Percentiles rank a stretch among this genome's conserved stretches.
Conservation (phyloP, 64 coral and sea anemone genomes). For the Montipora cactus region DNA sequence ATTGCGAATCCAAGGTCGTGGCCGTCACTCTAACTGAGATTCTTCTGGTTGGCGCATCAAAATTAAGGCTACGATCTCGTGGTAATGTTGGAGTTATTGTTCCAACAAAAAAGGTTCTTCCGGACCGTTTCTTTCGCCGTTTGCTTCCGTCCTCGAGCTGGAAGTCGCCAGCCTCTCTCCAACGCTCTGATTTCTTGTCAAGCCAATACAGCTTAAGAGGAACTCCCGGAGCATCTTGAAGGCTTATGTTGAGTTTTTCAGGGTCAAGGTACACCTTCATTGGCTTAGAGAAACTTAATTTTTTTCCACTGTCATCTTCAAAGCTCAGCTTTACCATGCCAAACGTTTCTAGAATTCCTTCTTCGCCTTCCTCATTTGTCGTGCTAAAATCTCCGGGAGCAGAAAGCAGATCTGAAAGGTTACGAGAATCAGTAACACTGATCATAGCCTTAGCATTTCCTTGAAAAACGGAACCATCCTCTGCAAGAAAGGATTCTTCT, state of each 20-base stretch:
- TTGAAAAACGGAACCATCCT: constrained; percentile 1
- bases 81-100: background rate
- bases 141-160: constrained; percentile 3
- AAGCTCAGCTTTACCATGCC: constrained; percentile 17
- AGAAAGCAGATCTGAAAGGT: background rate
- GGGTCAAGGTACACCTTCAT: constrained; percentile 15
- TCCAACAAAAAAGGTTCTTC: constrained; percentile 5
- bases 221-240: background rate
- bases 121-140: background rate
- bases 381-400: constrained; percentile 43
- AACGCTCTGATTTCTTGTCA: constrained; percentile 1
- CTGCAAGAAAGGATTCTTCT: background rate
- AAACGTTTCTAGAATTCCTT: background rate
- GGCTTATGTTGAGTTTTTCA: constrained; percentile 15
- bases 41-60: background rate
- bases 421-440: constrained; percentile 25
- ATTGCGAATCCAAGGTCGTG: too few relatives aligned
- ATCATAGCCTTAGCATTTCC: background rate
- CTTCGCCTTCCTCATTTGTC: background rate
- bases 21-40: background rate
- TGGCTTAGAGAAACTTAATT: background rate
- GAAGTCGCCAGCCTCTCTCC: constrained; percentile 23
- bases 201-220: constrained; percentile 11
- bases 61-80: background rate
- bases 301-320: background rate